These are phyloP conservation scores for Neotoxoptera formosana DNA, from an alignment of 1,140 invertebrate genomes.

Conservation along the genomic window DNA sequence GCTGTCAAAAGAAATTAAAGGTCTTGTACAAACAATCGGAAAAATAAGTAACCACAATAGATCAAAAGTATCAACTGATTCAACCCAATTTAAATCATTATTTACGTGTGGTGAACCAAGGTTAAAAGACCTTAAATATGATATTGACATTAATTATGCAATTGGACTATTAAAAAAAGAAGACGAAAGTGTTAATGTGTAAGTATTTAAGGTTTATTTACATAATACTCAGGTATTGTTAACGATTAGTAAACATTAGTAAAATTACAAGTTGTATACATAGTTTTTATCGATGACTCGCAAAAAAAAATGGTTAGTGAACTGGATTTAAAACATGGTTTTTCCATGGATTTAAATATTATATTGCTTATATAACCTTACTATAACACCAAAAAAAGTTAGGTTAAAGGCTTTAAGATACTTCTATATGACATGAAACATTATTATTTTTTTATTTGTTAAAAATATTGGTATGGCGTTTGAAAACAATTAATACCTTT, in stretches of 20 bases:
- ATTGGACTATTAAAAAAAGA: slow-evolving; percentile 30
- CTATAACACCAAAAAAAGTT: background rate
- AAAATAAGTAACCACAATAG: background rate
- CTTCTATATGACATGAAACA: no score
- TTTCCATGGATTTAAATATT: background rate
- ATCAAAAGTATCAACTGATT: background rate
- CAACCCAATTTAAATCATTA: background rate
- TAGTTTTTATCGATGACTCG: background rate
- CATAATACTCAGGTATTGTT: background rate
- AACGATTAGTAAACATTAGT: background rate
- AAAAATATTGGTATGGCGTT: no score
- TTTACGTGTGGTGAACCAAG: no score
- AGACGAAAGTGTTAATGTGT: slow-evolving; percentile 20
- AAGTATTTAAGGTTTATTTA: background rate
- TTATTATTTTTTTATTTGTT: no score
- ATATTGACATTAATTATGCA: slow-evolving; percentile 19
- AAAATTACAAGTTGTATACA: background rate
- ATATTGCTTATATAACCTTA: background rate
- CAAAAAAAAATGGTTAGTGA: background rate
- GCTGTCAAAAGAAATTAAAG: background rate
- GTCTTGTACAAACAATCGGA: background rate
- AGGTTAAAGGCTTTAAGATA: background rate
- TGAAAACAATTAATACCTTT: no score
- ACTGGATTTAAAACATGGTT: no score
- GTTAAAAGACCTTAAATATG: background rate